Base-by-base conservation (phyloP, 2,888 invertebrate species). In the Drosophila atripex region DNA sequence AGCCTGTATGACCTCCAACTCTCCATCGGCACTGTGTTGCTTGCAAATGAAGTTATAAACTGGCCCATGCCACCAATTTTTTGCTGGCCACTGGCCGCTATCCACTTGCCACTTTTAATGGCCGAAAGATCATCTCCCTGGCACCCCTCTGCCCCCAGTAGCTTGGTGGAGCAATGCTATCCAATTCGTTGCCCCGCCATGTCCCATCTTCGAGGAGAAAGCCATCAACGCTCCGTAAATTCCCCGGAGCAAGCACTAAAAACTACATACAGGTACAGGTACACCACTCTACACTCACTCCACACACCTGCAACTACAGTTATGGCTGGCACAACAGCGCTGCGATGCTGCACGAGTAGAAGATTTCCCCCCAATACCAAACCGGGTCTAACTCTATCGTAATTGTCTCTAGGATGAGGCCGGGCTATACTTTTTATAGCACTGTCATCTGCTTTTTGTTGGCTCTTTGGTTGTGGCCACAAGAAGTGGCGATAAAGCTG, bases 41-140 rank as follows among this genome's bases (percentile, higher is more conserved):
- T 76, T 60, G 73, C 76, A 82, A 86, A 82, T 84, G 76, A 84
- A 84, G 80, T 87, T 74, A 80, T 86, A 86, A 78, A 77, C 53
- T 86, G 79, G 77, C 77, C 83, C 86, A 76, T 78, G 75, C 74
- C 78, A 59, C 76, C 68, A 70, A 75, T 25, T 25, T 25, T 25
- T 25, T 25, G 7, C 25, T 7, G 25, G 6, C 25, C 25, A 35
- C 45, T 78, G 65, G 79, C 69, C 64, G 56, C 71, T 77, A 18
- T 1, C 18, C 18, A 18, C 18, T 18, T 18, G 18, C 18, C 18
- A 18, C 18, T 18, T 80, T 80, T 84, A 80, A 80, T 70, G 53
- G 61, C 16, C 71, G 8, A 66, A 30, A 66, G 43, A 71, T 66
- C 50, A 30, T 35, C 70, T 57, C 39, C 35, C 23, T 43, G 25